Evolutionary conservation across 2,113 vertebrate species (phyloP), one percentile per base, ranked within the genome.

Genomic region (Prochilodus magdalenae): DNA sequence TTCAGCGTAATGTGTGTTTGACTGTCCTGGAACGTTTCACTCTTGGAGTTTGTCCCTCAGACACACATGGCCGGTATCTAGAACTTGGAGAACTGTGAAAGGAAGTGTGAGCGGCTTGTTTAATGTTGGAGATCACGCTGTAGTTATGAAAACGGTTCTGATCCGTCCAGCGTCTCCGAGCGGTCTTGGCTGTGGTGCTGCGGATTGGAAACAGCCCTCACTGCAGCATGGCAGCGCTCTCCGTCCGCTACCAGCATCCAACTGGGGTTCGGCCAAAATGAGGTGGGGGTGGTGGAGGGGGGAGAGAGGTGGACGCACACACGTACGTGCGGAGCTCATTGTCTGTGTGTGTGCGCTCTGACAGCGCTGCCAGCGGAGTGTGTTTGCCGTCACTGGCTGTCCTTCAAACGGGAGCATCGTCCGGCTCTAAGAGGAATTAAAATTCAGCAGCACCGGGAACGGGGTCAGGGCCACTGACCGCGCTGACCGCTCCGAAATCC

Each of bases 401-500:
- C 86, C 87, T 89, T 91, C 91, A 91, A 81, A 77, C 82, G 78
- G 80, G 80, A 79, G 86, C 59, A 66, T 66, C 63, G 29, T 36
- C 22, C 65, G 33, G 30, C 65, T 67, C 66, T 57, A 53, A 79
- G 63, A 60, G 24, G 60, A 82, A 82, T 69, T 82, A 88, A 88
- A 89, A 92, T 93, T 90, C 90, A 86, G 59, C 53, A 5, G 27
- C 84, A 85, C 75, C 0, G 59, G 15, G 53, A 70, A 63, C 78
- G 26, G 62, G 90, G 90, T 88, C 72, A 1, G 77, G 87, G 90
- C 75, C 86, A 63, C 55, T 83, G 87, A 83, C 88, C 86, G 67
- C 72, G 70, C 76, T 60, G 84, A 84, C 84, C 73, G 82, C 70
- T 77, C 83, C 75, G 53, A 90, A 92, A 92, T 87, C 89, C 89